Base-by-base conservation (phyloP, 2,888 invertebrate genomes). In the Caenorhabditis sinica region DNA sequence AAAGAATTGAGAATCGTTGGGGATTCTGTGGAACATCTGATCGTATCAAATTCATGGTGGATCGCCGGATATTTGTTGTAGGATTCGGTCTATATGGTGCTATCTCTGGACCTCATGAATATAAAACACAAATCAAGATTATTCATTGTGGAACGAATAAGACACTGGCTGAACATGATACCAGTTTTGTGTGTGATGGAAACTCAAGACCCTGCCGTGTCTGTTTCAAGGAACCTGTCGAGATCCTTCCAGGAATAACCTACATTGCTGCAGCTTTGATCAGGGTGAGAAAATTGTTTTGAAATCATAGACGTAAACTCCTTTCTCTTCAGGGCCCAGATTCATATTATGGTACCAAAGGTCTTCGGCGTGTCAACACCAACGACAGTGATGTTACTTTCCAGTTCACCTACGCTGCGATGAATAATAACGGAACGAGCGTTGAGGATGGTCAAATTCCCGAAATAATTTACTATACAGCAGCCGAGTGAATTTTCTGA, bases 381-480 rank as follows among this genome's bases (percentile, higher is more conserved):
- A 95, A 79, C n/a, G 82, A 82, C 13, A 74, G 63, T 13, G 85
- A 72, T 28, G 86, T 82, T 8, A 86, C 85, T 5, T 96, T 96
- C 93, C 95, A 95, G 92, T 96, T 96, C 93, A 95, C 95, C 3
- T 96, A 95, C 92, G 96, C 96, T 1, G 95, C 96, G n/a, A 96
- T 96, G 15, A 96, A 96, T 93, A 96, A 96, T 93, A 92, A 92
- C 82, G 92, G 96, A 0, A 96, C 96, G 1, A 96, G 96, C 0
- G 96, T 96, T 1, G 96, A 96, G 91, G 96, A 96, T 93, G 96
- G 96, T 61, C 96, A 96, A 93, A 96, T 96, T 89, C 96, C 96
- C 13, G 96, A 96, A 93, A 95, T 96, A 84, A 95, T 96, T 90
- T 96, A 96, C 94, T 96, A 87, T 58, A 85, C 87, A 30, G 76